Conservation (phyloP, 2,113 vertebrate genomes). For the Hemibagrus wyckioides region DNA sequence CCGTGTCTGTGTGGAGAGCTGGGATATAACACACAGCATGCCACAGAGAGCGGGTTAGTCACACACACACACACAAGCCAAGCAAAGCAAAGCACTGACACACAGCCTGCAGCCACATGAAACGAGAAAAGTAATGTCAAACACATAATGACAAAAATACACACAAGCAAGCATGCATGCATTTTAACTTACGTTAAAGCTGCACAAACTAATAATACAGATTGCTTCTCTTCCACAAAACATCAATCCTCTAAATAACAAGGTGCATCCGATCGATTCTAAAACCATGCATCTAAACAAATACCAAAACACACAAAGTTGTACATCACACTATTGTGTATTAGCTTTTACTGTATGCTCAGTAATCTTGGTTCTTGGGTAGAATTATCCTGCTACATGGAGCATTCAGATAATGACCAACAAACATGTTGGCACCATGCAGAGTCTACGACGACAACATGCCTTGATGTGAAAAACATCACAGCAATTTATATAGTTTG, state of each 20-base stretch:
- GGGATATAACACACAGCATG: constrained; percentile 84
- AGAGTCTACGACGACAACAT: background rate
- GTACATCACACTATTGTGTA: background rate
- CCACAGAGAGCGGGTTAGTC: constrained; percentile 68
- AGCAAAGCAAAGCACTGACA: constrained; percentile 48
- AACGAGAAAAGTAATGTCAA: constrained; percentile 6
- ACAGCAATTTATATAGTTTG: background rate
- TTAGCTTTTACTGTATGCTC: background rate
- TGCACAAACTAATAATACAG: background rate
- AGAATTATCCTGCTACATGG: background rate
- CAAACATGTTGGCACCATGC: background rate
- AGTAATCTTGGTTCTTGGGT: background rate
- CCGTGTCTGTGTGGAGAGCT: constrained; percentile 95
- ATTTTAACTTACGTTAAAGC: background rate
- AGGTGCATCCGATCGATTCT: background rate
- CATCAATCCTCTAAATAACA: background rate
- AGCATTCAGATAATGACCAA: background rate
- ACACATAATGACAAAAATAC: constrained; percentile 24
- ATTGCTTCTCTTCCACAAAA: background rate
- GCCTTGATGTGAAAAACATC: constrained; percentile 1
- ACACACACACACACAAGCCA: constrained; percentile 47
- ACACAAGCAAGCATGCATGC: constrained; percentile 20
- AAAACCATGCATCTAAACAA: constrained; percentile 21
- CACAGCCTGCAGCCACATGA: constrained; percentile 43
- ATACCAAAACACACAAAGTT: background rate